Evolutionary conservation across 2,797 vertebrate genomes (phyloP).

Genomic region (Rhyacichthys aspro): DNA sequence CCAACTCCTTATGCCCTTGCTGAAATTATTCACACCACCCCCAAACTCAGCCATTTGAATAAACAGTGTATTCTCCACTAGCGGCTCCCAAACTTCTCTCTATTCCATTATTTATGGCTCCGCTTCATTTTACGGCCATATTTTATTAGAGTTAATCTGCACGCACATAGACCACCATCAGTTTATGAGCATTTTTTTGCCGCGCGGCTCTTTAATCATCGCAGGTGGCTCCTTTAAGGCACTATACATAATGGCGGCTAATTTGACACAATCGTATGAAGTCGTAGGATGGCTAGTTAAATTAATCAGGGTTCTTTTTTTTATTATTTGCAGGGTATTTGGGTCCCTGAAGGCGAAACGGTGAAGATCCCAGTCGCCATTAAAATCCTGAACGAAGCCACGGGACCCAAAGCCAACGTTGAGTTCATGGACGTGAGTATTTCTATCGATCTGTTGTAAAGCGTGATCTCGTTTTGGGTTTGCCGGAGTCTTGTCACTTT

Average conservation of each 20-base stretch:
- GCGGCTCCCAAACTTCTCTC: slow-evolving; percentile 13
- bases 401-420: slow-evolving; percentile 95
- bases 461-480: background rate
- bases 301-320: background rate
- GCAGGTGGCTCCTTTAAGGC: slow-evolving; percentile 15
- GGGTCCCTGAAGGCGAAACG: slow-evolving; percentile 96
- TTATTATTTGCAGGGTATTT: slow-evolving; percentile 90
- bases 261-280: background rate
- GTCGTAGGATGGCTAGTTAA: background rate
- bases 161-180: background rate
- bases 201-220: slow-evolving; percentile 1
- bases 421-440: slow-evolving; percentile 99
- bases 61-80: slow-evolving; percentile 15
- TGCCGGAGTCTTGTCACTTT: slow-evolving; percentile 30
- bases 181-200: slow-evolving; percentile 16
- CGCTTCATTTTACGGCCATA: slow-evolving; percentile 29
- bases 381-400: slow-evolving; percentile 96
- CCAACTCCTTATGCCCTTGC: slow-evolving; percentile 44
- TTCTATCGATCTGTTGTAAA: slow-evolving; percentile 14
- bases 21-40: slow-evolving; percentile 39
- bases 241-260: background rate
- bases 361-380: slow-evolving; percentile 98
- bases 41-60: slow-evolving; percentile 34
- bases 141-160: slow-evolving; percentile 28
- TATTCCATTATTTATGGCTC: slow-evolving; percentile 16